Evolutionary conservation across 1,140 invertebrate genomes (phyloP), one percentile per base, ranked within the genome.

Genomic region (Tetramorium simillimum): DNA sequence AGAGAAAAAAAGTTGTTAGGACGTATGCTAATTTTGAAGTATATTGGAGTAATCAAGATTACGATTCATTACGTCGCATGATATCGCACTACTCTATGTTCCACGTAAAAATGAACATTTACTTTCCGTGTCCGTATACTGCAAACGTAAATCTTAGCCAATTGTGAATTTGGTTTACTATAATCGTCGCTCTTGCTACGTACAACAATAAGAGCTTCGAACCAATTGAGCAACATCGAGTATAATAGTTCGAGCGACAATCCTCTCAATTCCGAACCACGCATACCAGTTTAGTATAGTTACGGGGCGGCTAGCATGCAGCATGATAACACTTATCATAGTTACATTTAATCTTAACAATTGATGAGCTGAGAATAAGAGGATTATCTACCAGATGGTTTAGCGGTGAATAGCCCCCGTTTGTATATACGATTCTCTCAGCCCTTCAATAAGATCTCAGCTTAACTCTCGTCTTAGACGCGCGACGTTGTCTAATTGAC

Each of bases 401-500:
- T 58, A 58, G 53, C 40, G 7, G 16, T 51, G 28, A 28, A 70
- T 82, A 33, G 5, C 33, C 43, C n/a, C 24, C 40, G 14, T 46
- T 72, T 18, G 12, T 84, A 53, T 6, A 5, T 53, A n/a, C 3
- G 75, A 75, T 49, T 84, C 40, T 53, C 18, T 60, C 63, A 70
- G 12, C 40, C 24, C 67, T 46, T 73, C 40, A 73, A 75, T 75
- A 37, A 82, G 24, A 37, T 49, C 80, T n/a, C 69, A 6, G 51
- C 40, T 28, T n/a, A 21, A 60, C 18, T 82, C 80, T 62, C 18
- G 18, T 14, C 18, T 28, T 46, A 33, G 40, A 10, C 51, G 62
- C 75, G 24, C 58, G 24, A 72, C 40, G 67, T 62, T 73, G 69
- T 75, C 80, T 75, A 84, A 84, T 60, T 75, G 53, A 75, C 53